A percentile compares a stretch with the other conserved stretches of the same genome.
Evolutionary conservation across 2,888 invertebrate genomes (phyloP).

Genomic region (Andrena bucephala): DNA sequence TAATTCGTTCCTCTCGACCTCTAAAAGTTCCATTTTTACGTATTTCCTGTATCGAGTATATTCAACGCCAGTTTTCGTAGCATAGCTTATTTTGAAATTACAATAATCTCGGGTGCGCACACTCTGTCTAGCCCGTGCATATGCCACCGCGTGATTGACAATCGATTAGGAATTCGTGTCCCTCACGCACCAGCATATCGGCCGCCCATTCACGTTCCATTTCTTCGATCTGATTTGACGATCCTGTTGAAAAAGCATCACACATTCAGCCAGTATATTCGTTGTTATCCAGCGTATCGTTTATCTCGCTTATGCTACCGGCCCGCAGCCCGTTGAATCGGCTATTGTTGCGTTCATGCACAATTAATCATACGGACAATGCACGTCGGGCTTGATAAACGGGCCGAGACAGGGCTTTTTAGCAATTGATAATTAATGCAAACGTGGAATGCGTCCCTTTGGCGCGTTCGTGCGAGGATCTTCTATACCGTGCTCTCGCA

Average conservation of each 20-base stretch:
- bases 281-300: constrained; percentile 5
- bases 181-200: background rate
- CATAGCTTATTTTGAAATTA: background rate
- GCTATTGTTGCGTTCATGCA: constrained; percentile 49
- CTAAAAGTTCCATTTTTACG: background rate
- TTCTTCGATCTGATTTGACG: constrained; percentile 5
- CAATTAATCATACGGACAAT: constrained; percentile 60
- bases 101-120: background rate
- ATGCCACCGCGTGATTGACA: too few species aligned
- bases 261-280: background rate
- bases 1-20: constrained; percentile 2
- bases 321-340: constrained; percentile 32
- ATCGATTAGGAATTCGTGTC: background rate
- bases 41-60: background rate
- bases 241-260: background rate
- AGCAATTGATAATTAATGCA: constrained; percentile 61
- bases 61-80: too few species aligned
- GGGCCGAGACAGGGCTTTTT: constrained; percentile 39
- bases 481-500: background rate
- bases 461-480: constrained; percentile 5
- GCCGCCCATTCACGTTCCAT: background rate
- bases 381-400: constrained; percentile 17
- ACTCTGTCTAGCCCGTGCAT: background rate
- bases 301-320: constrained; percentile 31
- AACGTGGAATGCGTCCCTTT: constrained; percentile 19